Base-by-base conservation (phyloP, 2,113 vertebrate species). In the Neolamprologus devosi region DNA sequence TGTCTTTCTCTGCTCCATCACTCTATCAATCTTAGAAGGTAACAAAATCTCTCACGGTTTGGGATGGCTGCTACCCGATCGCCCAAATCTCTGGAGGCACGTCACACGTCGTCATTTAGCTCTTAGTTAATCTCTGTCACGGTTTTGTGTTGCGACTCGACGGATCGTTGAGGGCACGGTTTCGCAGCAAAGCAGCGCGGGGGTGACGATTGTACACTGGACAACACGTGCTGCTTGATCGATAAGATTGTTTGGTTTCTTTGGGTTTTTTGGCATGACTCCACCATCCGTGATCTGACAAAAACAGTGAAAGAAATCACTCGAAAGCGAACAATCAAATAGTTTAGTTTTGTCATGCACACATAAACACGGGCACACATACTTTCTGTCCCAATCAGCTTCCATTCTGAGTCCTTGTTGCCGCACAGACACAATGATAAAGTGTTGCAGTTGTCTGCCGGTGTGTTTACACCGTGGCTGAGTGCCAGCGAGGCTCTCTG, bases 401-500 rank as follows among this genome's bases (percentile, higher is more conserved):
- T 57, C 49, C 21, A 8, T 3, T 30, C 13, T 49, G 65, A 1
- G 4, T 45, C 12, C 37, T 60, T 37, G 73, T 80, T 28, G 73
- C 49, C 23, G 35, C 26, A 19, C 60, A 87, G 60, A 85, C 45
- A 70, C 49, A 78, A 65, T 16, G 55, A 55, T 58, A 60, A 86
- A 85, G 83, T 73, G 73, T 81, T 30, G 73, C 19, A 87, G 84
- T 85, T 81, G 84, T 88, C 75, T 84, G 78, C 83, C 47, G 81
- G 82, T 83, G 85, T 94, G 93, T 94, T 94, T 93, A 93, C 81
- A 23, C n/a, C 17, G 81, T 94, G 93, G 94, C 79, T 14, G 65
- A 86, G 80, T 85, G 92, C 94, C 94, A 95, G 87, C 73, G 5
- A 90, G 82, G 85, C 93, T 92, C 70, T 93, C 90, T 87, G 92